A percentile compares a stretch with the other conserved stretches of the same genome.
These are phyloP conservation scores for Ficedula albicollis DNA, from an alignment of 2,797 vertebrate genomes.

Conservation along the genomic window DNA sequence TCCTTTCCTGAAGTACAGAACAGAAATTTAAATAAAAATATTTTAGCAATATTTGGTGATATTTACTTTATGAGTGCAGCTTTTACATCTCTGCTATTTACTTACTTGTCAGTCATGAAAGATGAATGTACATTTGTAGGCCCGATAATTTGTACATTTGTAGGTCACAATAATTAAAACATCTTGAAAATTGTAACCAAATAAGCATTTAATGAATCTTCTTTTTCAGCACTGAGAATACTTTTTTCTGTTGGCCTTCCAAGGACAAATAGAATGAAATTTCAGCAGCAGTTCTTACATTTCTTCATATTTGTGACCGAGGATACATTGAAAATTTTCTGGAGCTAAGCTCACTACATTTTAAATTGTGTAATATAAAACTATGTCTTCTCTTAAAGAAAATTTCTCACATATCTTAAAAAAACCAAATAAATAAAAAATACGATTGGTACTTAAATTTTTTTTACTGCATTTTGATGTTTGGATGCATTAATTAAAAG, in stretches of 20 bases:
- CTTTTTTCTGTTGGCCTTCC: not conserved
- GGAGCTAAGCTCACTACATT: not conserved
- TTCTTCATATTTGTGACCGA: not conserved
- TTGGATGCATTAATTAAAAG: not conserved
- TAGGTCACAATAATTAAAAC: not conserved
- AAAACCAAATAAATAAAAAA: not conserved
- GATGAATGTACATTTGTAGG: not conserved
- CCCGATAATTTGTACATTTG: not conserved
- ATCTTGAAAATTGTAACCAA: not conserved
- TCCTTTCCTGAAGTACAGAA: not conserved
- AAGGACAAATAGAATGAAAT: not conserved
- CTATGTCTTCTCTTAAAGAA: not conserved
- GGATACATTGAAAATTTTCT: not conserved
- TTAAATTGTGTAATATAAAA: not conserved
- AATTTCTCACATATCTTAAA: not conserved
- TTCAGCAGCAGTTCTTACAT: not conserved
- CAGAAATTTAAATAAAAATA: slow-evolving; percentile 26
- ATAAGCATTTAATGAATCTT: not conserved
- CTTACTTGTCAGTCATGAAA: not conserved
- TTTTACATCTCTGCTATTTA: slow-evolving; percentile 29
- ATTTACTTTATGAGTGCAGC: not conserved
- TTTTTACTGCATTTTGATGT: not conserved
- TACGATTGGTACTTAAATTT: not conserved
- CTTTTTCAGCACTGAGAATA: not conserved
- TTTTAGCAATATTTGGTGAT: slow-evolving; percentile 33